Evolutionary conservation across 2,797 vertebrate species (phyloP), one percentile per base, ranked within the genome.

Genomic region (Amazona ochrocephala): DNA sequence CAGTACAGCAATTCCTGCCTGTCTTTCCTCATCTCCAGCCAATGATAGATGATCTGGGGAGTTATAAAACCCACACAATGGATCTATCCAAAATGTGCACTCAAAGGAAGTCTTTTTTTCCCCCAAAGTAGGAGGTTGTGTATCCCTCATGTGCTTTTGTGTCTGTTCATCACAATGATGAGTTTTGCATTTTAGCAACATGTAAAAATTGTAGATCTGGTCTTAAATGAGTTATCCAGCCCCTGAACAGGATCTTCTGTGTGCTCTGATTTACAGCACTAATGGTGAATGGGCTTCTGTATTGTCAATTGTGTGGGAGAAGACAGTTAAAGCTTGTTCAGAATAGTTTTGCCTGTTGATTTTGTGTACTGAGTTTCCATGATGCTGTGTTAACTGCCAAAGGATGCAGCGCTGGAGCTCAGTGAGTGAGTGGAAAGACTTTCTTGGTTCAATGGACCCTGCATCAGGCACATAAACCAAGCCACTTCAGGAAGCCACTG

Each of bases 401-500:
- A 45, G 72, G 76, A 81, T 34, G 14, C 11, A 3, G 81, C 34
- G 83, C 87, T 7, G 21, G 48, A 91, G 90, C 77, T 74, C 75
- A 7, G 45, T 18, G n/a, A 89, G 47, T 0, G 50, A 75, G 67
- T 71, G 60, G 83, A 65, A 95, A 74, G 71, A 17, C 64, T 90
- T 91, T 68, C 77, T 61, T 82, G 85, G 86, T 93, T 95, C 94
- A 76, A 0, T 73, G 95, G 93, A 41, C 73, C 42, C 60, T 73
- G 50, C 39, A 26, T 68, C 73, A 66, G 80, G 87, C 64, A 81
- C 66, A 17, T 51, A 65, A 94, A 96, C 26, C 77, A 39, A 91
- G 86, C 47, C 27, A 7, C 83, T 93, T 75, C 64, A 48, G 83
- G 68, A 95, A 89, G 53, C 65, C 61, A 51, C 88, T 21, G 61